Conservation (phyloP, 2,113 vertebrate species). For the Pontoporia blainvillei region DNA sequence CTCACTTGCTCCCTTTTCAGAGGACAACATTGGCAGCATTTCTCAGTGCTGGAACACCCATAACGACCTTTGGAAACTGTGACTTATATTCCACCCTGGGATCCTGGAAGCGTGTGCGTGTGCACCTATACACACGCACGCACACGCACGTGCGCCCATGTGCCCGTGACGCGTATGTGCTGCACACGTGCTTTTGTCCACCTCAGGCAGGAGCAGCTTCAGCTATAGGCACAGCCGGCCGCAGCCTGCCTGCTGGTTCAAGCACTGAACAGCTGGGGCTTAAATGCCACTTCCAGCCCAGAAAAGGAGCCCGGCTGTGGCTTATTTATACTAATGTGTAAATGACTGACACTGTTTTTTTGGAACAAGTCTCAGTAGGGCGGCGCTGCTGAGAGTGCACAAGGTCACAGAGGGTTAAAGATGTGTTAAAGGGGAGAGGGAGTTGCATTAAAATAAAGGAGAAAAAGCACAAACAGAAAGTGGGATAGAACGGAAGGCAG, state of each 20-base stretch:
- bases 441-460: not conserved
- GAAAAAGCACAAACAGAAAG: not conserved
- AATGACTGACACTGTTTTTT: not conserved
- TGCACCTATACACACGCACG: rapidly evolving
- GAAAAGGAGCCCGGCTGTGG: rapidly evolving
- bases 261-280: not conserved
- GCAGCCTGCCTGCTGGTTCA: not conserved
- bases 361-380: not conserved
- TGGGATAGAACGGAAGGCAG: not conserved
- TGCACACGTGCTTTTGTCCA: rapidly evolving
- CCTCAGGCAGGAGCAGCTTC: not conserved
- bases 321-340: not conserved
- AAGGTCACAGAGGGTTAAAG: not conserved
- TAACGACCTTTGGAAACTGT: not conserved
- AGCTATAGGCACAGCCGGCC: rapidly evolving
- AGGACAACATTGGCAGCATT: not conserved
- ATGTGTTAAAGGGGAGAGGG: not conserved
- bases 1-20: rapidly evolving
- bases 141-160: rapidly evolving
- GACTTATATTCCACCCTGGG: not conserved
- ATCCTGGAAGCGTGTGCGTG: not conserved
- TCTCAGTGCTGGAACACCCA: not conserved
- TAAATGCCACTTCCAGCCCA: not conserved
- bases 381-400: not conserved
- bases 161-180: rapidly evolving